Evolutionary conservation across 2,113 vertebrate species (phyloP), one percentile per base, ranked within the genome.

Genomic region (Leptocoma aspasia): DNA sequence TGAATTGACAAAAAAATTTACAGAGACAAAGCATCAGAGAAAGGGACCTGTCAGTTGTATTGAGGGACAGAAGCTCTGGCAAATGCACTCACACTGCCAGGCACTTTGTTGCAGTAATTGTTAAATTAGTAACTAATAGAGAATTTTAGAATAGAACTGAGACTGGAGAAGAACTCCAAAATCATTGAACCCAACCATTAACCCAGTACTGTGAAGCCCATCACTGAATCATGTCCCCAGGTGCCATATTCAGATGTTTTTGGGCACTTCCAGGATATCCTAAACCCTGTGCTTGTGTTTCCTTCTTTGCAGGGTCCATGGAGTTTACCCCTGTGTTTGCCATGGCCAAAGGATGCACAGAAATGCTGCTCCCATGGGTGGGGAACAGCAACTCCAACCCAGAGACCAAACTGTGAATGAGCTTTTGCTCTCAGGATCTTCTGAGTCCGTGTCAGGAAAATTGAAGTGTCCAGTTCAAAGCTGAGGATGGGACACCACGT

Each of bases 171-270:
- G 57, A 75, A 19, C 39, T 60, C n/a, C 33, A 44, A 31, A 45
- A 89, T 61, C 9, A 47, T 1, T 18, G 30, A 53, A 11, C 45
- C 11, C 53, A n/a, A 41, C 4, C 16, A 52, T 18, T 30, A 82
- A 82, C 53, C 28, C 53, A 66, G 19, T 5, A n/a, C 69, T 60
- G 69, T 45, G 39, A 68, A 52, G 20, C 16, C 20, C 60, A 73
- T 10, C 37, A 66, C 6, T 45, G 10, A n/a, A 60, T 9, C n/a
- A 24, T 2, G 0, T 30, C 53, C 39, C 11, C 20, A 41, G 0
- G 30, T 68, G n/a, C 61, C 39, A 60, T 1, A 35, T 47, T 66
- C 7, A 68, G 45, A 31, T 41, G 9, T 3, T 26, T 75, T 26
- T 10, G 53, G 47, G 22, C 61, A 68, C 3, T 53, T 60, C 5